Conservation (phyloP, 1,140 invertebrate genomes). For the Cepaea nemoralis region DNA sequence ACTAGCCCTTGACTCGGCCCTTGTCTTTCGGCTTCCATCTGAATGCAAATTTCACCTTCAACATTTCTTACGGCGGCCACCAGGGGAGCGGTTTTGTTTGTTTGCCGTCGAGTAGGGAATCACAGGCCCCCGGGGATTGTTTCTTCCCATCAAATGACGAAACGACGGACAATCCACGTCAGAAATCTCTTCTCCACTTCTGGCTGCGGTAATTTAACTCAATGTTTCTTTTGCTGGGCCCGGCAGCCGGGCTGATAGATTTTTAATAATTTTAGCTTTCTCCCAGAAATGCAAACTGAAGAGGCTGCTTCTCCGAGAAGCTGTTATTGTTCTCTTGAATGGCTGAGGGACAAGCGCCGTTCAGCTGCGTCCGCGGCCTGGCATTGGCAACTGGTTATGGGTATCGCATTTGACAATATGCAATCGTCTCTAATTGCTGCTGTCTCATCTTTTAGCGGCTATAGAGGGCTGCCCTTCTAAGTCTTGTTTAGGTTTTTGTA, state of each 20-base stretch:
- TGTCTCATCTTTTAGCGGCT: too few relatives aligned
- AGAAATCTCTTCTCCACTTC: neutral
- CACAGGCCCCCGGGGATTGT: neutral
- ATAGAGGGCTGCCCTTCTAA: too few relatives aligned
- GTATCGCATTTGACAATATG: too few relatives aligned
- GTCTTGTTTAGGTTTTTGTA: too few relatives aligned
- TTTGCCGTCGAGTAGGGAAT: neutral
- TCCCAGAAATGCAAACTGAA: neutral
- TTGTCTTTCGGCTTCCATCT: constrained; percentile 20
- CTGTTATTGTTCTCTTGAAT: neutral
- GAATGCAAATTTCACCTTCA: constrained; percentile 33
- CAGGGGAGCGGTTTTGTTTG: neutral
- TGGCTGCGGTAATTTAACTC: neutral
- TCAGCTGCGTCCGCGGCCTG: too few relatives aligned
- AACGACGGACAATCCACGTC: neutral
- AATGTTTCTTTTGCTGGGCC: neutral
- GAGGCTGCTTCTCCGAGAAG: neutral
- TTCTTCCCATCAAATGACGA: neutral
- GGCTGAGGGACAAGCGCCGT: too few relatives aligned
- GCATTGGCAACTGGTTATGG: too few relatives aligned
- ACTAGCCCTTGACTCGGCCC: neutral
- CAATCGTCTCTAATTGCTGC: too few relatives aligned
- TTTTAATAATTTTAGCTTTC: constrained; percentile 22
- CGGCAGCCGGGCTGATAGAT: constrained; percentile 11
- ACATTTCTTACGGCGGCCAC: constrained; percentile 16